Percentiles rank a stretch among this genome's conserved stretches.
Evolutionary conservation across 2,888 invertebrate species (phyloP).

Genomic region (Pinctada fucata): DNA sequence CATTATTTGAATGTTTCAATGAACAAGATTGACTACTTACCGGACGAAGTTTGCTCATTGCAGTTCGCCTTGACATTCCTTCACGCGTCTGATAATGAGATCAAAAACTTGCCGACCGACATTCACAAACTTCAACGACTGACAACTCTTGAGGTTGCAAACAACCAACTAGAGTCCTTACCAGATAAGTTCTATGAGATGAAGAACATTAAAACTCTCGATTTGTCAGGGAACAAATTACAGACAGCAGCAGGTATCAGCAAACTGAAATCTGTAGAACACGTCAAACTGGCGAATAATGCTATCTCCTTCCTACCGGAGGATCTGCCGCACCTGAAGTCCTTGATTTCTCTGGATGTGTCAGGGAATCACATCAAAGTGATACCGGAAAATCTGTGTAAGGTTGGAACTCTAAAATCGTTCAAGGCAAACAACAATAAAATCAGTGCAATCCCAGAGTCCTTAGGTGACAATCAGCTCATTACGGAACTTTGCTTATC

Average conservation of each 20-base stretch:
- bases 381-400: constrained; percentile 57
- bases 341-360: constrained; percentile 63
- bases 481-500: constrained; percentile 61
- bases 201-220: constrained; percentile 60
- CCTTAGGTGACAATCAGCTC: constrained; percentile 69
- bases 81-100: constrained; percentile 63
- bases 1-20: constrained; percentile 83
- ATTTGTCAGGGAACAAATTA: constrained; percentile 66
- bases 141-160: constrained; percentile 60
- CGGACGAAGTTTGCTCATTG: constrained; percentile 81
- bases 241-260: constrained; percentile 56
- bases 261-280: constrained; percentile 59
- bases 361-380: constrained; percentile 67
- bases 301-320: constrained; percentile 60
- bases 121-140: constrained; percentile 66
- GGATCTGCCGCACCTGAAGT: constrained; percentile 64
- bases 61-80: constrained; percentile 66
- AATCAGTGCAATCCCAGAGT: constrained; percentile 66
- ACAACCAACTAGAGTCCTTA: constrained; percentile 67
- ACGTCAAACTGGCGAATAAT: constrained; percentile 64
- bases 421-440: constrained; percentile 64
- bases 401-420: constrained; percentile 62
- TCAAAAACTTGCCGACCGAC: constrained; percentile 65
- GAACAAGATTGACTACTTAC: constrained; percentile 87
- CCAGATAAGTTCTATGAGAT: constrained; percentile 70